These are phyloP conservation scores for Pollenia griseotomentosa DNA, from an alignment of 2,888 invertebrate species.

Conservation along the genomic window DNA sequence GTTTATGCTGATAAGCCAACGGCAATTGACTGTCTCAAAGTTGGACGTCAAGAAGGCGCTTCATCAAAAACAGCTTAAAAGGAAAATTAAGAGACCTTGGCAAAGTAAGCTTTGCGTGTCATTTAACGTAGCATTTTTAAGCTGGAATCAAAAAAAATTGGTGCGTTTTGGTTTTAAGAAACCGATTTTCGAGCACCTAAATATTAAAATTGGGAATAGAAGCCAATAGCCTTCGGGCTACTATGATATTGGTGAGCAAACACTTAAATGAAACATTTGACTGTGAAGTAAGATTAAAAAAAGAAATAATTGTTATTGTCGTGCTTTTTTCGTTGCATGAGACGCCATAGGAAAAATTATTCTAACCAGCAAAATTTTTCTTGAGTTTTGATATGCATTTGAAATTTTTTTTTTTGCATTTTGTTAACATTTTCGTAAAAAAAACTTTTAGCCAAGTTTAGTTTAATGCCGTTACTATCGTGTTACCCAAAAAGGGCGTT, in stretches of 20 bases:
- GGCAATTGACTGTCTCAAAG: too few relatives aligned
- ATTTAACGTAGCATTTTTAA: too few relatives aligned
- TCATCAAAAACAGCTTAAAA: too few relatives aligned
- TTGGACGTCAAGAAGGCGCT: too few relatives aligned
- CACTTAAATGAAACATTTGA: not conserved
- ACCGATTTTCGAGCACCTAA: too few relatives aligned
- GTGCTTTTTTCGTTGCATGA: conserved; percentile 59
- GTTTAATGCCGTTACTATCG: conserved; percentile 37
- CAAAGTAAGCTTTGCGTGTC: too few relatives aligned
- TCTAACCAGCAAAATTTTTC: not conserved
- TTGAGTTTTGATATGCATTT: conserved; percentile 32
- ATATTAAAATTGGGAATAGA: too few relatives aligned
- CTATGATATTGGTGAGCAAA: not conserved
- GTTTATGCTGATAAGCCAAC: too few relatives aligned
- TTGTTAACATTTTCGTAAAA: conserved; percentile 16
- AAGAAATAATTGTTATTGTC: conserved; percentile 24
- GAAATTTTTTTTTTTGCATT: conserved; percentile 47
- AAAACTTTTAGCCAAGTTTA: conserved; percentile 44
- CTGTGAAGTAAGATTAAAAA: conserved; percentile 35
- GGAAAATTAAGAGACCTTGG: too few relatives aligned
- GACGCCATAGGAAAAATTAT: conserved; percentile 58
- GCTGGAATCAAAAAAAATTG: too few relatives aligned
- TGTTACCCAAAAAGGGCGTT: conserved; percentile 62
- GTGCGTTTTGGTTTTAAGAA: too few relatives aligned
- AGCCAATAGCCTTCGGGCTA: too few relatives aligned